These are phyloP conservation scores for Scaptomyza flava DNA, from an alignment of 2,888 invertebrate species.

Conservation along the genomic window DNA sequence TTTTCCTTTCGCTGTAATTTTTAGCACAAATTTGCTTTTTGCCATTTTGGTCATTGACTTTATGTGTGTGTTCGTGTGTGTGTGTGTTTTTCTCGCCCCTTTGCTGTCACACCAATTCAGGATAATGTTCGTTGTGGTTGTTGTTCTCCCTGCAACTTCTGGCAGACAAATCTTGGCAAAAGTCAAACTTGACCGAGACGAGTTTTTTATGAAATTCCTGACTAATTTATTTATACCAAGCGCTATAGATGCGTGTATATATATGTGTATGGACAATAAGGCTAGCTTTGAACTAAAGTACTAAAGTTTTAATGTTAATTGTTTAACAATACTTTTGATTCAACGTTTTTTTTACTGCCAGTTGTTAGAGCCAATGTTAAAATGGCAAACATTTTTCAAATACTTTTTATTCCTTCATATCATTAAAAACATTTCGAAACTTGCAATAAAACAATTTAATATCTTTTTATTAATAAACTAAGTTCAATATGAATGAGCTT, in stretches of 20 bases:
- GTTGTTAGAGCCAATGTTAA: no score
- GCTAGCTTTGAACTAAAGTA: background rate
- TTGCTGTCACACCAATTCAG: constrained; percentile 43
- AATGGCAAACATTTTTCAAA: no score
- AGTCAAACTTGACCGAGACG: constrained; percentile 19
- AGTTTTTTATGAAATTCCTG: constrained; percentile 55
- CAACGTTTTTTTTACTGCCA: no score
- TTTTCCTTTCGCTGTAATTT: constrained; percentile 29
- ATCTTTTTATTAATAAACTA: no score
- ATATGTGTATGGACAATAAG: background rate
- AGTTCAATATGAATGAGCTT: no score
- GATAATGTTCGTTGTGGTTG: constrained; percentile 19
- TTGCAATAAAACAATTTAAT: no score
- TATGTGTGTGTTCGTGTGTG: constrained; percentile 21
- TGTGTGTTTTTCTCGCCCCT: background rate
- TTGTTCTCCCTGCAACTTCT: constrained; percentile 1
- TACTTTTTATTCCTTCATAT: no score
- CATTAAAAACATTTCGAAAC: no score
- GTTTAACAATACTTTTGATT: no score
- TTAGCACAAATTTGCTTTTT: constrained; percentile 30
- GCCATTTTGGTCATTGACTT: constrained; percentile 54
- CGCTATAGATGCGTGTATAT: constrained; percentile 38
- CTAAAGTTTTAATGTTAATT: no score
- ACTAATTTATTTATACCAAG: constrained; percentile 64
- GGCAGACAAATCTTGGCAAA: constrained; percentile 46